phyloP scores from a whole-genome alignment of 2,888 invertebrate species.

The Octodonta nipae region DNA sequence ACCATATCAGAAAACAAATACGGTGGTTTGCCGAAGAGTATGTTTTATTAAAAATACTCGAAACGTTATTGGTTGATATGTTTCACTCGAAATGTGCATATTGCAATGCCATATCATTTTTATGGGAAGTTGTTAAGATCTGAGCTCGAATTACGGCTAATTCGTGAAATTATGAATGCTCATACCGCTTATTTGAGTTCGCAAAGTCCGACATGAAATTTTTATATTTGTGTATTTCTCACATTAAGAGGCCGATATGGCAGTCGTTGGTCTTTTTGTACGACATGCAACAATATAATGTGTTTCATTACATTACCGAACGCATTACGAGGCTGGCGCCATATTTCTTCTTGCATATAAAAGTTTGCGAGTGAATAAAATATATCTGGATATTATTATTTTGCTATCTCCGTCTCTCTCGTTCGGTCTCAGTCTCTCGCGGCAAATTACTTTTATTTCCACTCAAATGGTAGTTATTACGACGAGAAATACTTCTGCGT shows the following conservation, averaged over 20 bases:
- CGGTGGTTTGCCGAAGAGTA: conserved; percentile 7
- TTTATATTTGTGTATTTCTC: conserved; percentile 17
- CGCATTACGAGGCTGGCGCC: no score
- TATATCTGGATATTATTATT: no score
- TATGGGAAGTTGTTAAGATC: conserved; percentile 19
- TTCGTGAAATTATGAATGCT: conserved; percentile 15
- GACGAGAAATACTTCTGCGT: no score
- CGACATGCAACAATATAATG: conserved; percentile 15
- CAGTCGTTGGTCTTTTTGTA: conserved; percentile 5
- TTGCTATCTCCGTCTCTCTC: no score
- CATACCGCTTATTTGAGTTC: conserved; percentile 12
- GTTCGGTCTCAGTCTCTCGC: no score
- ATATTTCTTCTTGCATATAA: conserved; percentile 8
- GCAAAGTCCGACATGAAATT: conserved; percentile 13
- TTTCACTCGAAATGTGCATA: conserved; percentile 10
- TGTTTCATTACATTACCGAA: conserved; percentile 11
- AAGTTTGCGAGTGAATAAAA: no score
- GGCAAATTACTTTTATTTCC: no score
- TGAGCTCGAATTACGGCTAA: conserved; percentile 18
- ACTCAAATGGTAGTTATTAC: no score
- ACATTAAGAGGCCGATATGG: conserved; percentile 13
- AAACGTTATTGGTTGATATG: conserved; percentile 13
- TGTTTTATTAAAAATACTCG: conserved; percentile 12
- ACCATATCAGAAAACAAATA: conserved; percentile 14
- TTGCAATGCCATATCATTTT: conserved; percentile 16